Conservation (phyloP, 1,140 invertebrate genomes). For the Drosophila kohkoa region DNA sequence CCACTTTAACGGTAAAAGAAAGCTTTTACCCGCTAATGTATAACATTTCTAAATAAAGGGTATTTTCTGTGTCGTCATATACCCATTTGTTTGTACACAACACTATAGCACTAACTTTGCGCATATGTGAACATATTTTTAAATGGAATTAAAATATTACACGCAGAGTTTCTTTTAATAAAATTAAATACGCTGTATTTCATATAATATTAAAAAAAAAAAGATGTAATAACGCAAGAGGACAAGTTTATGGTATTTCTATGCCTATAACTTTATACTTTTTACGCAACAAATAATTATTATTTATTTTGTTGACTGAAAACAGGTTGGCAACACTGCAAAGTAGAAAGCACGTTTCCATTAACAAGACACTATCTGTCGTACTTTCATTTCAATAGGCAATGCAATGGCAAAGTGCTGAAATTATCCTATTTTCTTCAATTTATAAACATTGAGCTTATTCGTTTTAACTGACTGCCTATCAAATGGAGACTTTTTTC, state of each 20-base stretch:
- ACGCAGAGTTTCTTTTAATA: background rate
- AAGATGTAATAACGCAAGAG: constrained; percentile 18
- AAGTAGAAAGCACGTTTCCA: constrained; percentile 3
- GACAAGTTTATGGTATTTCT: constrained; percentile 32
- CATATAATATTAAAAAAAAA: constrained; percentile 2
- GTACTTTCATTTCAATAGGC: constrained; percentile 21
- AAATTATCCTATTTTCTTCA: background rate
- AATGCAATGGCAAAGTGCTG: background rate
- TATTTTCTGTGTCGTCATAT: background rate
- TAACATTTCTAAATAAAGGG: background rate
- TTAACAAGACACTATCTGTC: constrained; percentile 2
- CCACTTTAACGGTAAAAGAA: background rate
- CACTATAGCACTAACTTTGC: constrained; percentile 26
- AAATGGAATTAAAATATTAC: constrained; percentile 49
- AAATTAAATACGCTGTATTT: constrained; percentile 6
- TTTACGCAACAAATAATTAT: constrained; percentile 23
- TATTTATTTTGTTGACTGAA: constrained; percentile 15
- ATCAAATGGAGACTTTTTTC: background rate
- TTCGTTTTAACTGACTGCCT: background rate
- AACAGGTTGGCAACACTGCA: constrained; percentile 24
- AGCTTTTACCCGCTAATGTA: background rate
- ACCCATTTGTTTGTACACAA: background rate
- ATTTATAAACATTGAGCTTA: background rate
- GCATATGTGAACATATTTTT: background rate
- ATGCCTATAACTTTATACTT: constrained; percentile 7